phyloP scores from a whole-genome alignment of 2,888 invertebrate species.

The Platycheirus rosarum region DNA sequence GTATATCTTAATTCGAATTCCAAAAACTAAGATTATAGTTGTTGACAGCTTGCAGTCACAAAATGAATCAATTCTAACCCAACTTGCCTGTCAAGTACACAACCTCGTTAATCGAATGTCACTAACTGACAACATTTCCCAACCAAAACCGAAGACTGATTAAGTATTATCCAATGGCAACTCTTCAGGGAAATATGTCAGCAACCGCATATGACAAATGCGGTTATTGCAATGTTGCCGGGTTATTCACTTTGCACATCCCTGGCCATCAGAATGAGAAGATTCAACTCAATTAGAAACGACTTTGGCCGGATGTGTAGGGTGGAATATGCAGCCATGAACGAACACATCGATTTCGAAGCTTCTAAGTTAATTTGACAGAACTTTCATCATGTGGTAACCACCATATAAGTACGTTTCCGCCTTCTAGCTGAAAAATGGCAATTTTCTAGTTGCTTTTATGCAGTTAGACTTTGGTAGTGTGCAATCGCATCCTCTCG shows the following conservation, averaged over 20 bases:
- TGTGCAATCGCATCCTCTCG: constrained; percentile 20
- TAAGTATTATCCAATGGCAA: constrained; percentile 40
- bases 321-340: constrained; percentile 34
- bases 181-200: constrained; percentile 46
- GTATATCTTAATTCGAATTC: neutral
- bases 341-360: constrained; percentile 49
- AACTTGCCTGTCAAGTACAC: neutral
- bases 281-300: constrained; percentile 53
- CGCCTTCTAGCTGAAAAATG: constrained; percentile 21
- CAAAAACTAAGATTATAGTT: no score
- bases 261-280: constrained; percentile 12
- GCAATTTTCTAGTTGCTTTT: constrained; percentile 59
- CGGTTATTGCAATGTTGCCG: constrained; percentile 11
- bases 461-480: constrained; percentile 49
- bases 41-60: neutral
- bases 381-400: constrained; percentile 10
- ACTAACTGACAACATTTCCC: constrained; percentile 25
- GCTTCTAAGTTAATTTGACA: constrained; percentile 46
- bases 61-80: constrained; percentile 13
- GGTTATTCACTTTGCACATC: constrained; percentile 33
- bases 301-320: constrained; percentile 36
- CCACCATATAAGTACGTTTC: neutral
- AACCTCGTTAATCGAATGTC: constrained; percentile 32
- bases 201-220: constrained; percentile 21
- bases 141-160: constrained; percentile 45